Evolutionary conservation across 2,113 vertebrate species (phyloP).

Genomic region (Platycercus adscitus): DNA sequence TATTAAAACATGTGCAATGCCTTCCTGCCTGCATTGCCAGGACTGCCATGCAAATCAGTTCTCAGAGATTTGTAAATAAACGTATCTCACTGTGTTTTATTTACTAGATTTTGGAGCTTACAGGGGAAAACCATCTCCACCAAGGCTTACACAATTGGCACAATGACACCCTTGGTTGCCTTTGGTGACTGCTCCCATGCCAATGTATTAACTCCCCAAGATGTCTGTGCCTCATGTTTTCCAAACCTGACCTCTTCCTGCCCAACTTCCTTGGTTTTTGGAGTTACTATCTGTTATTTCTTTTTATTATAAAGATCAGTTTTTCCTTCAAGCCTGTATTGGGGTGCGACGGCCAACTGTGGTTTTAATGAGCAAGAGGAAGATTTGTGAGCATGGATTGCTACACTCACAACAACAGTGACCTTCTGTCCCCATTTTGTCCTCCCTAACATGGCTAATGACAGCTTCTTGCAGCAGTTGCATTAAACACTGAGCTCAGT

Average conservation of each 20-base stretch:
- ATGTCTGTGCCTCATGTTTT: not conserved
- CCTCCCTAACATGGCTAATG: not conserved
- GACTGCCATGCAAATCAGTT: not conserved
- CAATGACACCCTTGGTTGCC: constrained; percentile 50
- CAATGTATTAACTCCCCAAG: not conserved
- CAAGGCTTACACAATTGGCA: not conserved
- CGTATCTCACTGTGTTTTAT: not conserved
- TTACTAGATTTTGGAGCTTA: not conserved
- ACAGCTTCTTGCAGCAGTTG: constrained; percentile 14
- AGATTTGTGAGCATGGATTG: not conserved
- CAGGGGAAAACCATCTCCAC: not conserved
- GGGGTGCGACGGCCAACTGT: not conserved
- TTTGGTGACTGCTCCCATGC: not conserved
- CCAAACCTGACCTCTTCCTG: not conserved
- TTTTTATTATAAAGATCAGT: not conserved
- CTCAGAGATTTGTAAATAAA: not conserved
- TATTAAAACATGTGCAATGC: not conserved
- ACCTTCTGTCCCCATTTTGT: not conserved
- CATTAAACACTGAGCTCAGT: not conserved
- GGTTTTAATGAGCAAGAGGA: not conserved
- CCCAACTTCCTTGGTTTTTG: not conserved
- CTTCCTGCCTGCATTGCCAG: not conserved
- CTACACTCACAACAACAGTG: not conserved
- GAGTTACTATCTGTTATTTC: not conserved
- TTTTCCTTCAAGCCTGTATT: not conserved